phyloP scores from a whole-genome alignment of 2,113 vertebrate genomes.

The Brienomyrus brachyistius region DNA sequence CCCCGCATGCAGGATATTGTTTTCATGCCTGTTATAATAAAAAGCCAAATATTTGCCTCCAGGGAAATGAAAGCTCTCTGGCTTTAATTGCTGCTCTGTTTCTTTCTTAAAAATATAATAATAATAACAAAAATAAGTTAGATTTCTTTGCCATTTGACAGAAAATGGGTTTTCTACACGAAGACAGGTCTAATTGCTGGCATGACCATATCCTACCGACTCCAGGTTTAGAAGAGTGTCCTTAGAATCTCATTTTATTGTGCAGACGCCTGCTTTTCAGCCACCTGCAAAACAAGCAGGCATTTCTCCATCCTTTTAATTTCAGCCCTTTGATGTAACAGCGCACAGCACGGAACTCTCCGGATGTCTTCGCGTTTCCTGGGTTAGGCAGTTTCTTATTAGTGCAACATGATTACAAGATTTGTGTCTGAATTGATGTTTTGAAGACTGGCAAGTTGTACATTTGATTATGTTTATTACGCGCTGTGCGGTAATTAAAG shows the following conservation, averaged over 20 bases:
- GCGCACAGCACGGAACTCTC: neutral
- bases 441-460: neutral
- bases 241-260: neutral
- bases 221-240: neutral
- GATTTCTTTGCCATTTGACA: neutral
- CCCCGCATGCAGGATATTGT: neutral
- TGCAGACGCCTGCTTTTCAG: neutral
- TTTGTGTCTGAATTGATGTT: neutral
- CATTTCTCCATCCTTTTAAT: neutral
- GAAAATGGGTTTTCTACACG: neutral
- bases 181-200: neutral
- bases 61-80: neutral
- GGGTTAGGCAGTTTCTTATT: neutral
- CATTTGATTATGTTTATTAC: slow-evolving; percentile 1
- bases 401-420: neutral
- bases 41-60: neutral
- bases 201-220: neutral
- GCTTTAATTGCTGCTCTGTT: neutral
- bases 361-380: neutral
- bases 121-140: neutral
- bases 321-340: neutral
- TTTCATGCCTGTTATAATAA: slow-evolving; percentile 8
- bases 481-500: neutral
- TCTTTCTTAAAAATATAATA: neutral
- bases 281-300: neutral